These are phyloP conservation scores for Odontesthes bonariensis DNA, from an alignment of 2,113 vertebrate genomes.

Conservation along the genomic window DNA sequence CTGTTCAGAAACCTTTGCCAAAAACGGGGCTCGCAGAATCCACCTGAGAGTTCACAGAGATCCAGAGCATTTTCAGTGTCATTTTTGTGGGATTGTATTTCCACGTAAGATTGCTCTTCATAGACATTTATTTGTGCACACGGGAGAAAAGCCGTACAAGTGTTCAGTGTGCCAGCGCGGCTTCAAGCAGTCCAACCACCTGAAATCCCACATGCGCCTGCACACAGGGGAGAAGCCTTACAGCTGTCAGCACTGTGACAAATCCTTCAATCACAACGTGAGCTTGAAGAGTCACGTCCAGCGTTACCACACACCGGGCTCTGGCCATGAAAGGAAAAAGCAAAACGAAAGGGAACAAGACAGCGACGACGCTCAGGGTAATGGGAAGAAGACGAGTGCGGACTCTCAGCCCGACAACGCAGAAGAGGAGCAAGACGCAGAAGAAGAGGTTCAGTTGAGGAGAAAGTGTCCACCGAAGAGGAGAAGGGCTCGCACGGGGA, in stretches of 20 bases:
- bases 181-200: slow-evolving; percentile 64
- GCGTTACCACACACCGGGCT: slow-evolving; percentile 31
- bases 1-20: slow-evolving; percentile 50
- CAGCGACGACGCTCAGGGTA: neutral
- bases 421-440: slow-evolving; percentile 7
- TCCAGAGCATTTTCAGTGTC: slow-evolving; percentile 40
- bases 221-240: slow-evolving; percentile 72
- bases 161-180: slow-evolving; percentile 63
- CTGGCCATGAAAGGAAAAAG: neutral
- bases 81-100: slow-evolving; percentile 58
- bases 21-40: slow-evolving; percentile 19
- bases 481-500: slow-evolving; percentile 27
- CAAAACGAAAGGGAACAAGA: neutral
- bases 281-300: slow-evolving; percentile 68
- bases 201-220: slow-evolving; percentile 74
- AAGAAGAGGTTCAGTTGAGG: neutral
- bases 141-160: slow-evolving; percentile 48
- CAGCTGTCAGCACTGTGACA: slow-evolving; percentile 65
- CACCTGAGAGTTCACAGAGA: slow-evolving; percentile 56
- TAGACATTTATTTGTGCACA: slow-evolving; percentile 63
- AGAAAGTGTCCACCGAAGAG: neutral
- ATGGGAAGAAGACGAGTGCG: neutral
- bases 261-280: slow-evolving; percentile 74
- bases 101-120: neutral
- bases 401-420: neutral